Conservation (phyloP, 2,797 vertebrate genomes). For the Sebastes glaucus region DNA sequence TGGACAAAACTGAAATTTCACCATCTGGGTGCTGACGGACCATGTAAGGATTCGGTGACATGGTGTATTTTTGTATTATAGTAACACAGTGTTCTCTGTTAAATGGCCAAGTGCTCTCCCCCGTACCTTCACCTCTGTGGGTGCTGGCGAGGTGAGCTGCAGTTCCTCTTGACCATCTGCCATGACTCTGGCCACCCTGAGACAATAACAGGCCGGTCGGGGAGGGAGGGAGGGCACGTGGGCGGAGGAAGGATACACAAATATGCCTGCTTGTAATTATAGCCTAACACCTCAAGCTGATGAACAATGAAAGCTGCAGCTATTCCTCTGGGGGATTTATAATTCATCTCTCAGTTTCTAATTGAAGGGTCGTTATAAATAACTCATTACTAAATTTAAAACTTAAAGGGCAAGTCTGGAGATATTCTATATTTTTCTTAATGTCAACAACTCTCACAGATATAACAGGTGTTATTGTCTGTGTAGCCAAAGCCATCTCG, state of each 20-base stretch:
- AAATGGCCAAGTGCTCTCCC: slow-evolving; percentile 74
- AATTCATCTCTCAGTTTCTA: slow-evolving; percentile 36
- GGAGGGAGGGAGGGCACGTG: slow-evolving; percentile 43
- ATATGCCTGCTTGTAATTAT: slow-evolving; percentile 67
- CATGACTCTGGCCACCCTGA: slow-evolving; percentile 65
- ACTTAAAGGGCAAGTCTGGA: background rate
- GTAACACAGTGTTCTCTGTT: slow-evolving; percentile 69
- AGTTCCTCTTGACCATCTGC: slow-evolving; percentile 82
- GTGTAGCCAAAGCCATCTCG: background rate
- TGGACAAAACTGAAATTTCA: background rate
- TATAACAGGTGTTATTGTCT: background rate
- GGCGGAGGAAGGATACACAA: slow-evolving; percentile 70
- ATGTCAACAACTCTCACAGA: background rate
- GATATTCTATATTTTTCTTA: background rate
- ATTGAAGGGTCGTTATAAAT: slow-evolving; percentile 33
- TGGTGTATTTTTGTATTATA: slow-evolving; percentile 25
- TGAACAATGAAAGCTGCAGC: slow-evolving; percentile 37
- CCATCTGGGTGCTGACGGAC: slow-evolving; percentile 26
- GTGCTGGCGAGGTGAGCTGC: slow-evolving; percentile 67
- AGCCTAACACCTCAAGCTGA: slow-evolving; percentile 42
- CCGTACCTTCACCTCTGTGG: slow-evolving; percentile 67
- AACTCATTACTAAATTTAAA: slow-evolving; percentile 11
- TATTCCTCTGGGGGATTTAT: slow-evolving; percentile 15
- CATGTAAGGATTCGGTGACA: background rate
- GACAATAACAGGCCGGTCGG: slow-evolving; percentile 64